These are phyloP conservation scores for Oncorhynchus clarkii DNA, from an alignment of 2,113 vertebrate genomes.

Conservation along the genomic window DNA sequence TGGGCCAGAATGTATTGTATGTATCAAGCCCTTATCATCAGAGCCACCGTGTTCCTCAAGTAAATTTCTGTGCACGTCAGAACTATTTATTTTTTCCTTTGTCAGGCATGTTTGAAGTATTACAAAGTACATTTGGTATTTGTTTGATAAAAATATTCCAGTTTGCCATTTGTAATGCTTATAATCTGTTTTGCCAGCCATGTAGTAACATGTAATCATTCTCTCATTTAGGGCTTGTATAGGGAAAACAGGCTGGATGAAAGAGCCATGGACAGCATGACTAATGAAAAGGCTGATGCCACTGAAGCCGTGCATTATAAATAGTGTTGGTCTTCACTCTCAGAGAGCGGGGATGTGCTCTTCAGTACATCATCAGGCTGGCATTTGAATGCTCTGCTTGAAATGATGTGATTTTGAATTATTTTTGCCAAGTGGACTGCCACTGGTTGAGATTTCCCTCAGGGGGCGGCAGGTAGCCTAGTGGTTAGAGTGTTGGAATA, in stretches of 20 bases:
- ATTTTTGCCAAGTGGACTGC: conserved; percentile 17
- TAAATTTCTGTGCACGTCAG: conserved; percentile 19
- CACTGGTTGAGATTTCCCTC: conserved; percentile 9
- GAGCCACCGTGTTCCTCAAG: conserved; percentile 43
- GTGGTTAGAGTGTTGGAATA: no score
- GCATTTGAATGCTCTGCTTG: no score
- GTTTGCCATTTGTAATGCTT: conserved; percentile 55
- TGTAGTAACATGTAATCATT: conserved; percentile 67
- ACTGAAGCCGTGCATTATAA: conserved; percentile 34
- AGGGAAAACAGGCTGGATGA: conserved; percentile 46
- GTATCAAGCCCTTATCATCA: conserved; percentile 32
- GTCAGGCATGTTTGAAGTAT: background rate
- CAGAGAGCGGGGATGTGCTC: conserved; percentile 18
- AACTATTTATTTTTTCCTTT: background rate
- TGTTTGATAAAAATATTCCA: conserved; percentile 49
- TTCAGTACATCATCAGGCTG: no score
- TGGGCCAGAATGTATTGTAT: conserved; percentile 37
- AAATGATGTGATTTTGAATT: conserved; percentile 22
- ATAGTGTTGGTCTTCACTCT: conserved; percentile 39
- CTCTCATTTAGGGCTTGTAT: conserved; percentile 58
- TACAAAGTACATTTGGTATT: conserved; percentile 40
- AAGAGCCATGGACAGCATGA: conserved; percentile 57
- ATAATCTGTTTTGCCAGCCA: conserved; percentile 60
- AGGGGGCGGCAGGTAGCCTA: background rate
- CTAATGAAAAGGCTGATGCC: conserved; percentile 53